Base-by-base conservation (phyloP, 2,113 vertebrate genomes). In the Apaloderma vittatum region DNA sequence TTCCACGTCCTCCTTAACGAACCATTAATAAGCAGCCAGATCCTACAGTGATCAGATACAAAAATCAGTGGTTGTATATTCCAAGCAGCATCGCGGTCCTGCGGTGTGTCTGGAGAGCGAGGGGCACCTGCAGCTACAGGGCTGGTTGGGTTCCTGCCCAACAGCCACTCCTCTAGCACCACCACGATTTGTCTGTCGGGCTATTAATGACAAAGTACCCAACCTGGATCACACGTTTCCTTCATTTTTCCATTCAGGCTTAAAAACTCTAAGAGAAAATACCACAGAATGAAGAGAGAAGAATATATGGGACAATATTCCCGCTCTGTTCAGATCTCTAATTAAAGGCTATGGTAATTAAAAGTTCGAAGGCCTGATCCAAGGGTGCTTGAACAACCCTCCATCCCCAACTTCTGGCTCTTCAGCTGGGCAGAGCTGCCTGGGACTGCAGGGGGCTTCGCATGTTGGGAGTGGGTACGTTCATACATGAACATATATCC, bases 211-310 rank as follows among this genome's bases (percentile, higher is more conserved):
- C 8, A 5, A 32, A 78, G 66, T 27, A 27, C 18, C 6, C 27
- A 74, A 40, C 34, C 11, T 9, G 5, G 10, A 54, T 30, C 27
- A 20, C 66, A 27, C 61, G 34, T 4, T 29, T 15, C 40, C 16
- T 15, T 62, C 20, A 11, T 29, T 22, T 40, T 63, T 36, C 55
- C 23, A 2, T 19, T 82, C 29, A 22, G 13, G 8, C 13, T 77
- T 65, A 52, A 76, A 63, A 26, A 32, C 14, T 46, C 26, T 16
- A 26, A 17, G 13, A 24, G 22, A 48, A 12, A 37, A 75, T 59
- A 24, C 13, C 30, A n/a, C 0, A 0, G 17, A 30, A 59, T 1
- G 2, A 57, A 24, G 43, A 24, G 3, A 45, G 19, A 48, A 29
- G 22, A 52, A 27, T 4, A 32, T 24, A 63, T 3, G 0, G 0